Conservation (phyloP, 2,888 invertebrate genomes). For the Euplagia quadripunctaria region DNA sequence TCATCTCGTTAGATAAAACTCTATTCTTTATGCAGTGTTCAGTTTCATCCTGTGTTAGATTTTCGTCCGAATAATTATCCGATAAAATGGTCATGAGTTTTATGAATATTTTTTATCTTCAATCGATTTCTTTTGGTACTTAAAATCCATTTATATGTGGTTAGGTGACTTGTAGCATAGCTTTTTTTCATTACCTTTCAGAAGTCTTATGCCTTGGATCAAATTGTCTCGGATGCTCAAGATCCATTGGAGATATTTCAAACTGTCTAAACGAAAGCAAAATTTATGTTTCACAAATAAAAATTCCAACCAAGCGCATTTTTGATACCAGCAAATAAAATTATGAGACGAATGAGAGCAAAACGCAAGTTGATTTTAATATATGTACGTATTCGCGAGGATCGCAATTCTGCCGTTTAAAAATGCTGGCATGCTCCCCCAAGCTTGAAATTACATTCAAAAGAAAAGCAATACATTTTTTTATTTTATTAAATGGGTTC, state of each 20-base stretch:
- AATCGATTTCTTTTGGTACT: too few relatives aligned
- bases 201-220: too few relatives aligned
- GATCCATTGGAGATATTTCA: neutral
- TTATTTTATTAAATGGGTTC: conserved; percentile 44
- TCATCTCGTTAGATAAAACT: too few relatives aligned
- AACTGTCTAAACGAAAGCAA: conserved; percentile 37
- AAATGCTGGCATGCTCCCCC: conserved; percentile 70
- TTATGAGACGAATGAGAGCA: conserved; percentile 82
- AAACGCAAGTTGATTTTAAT: conserved; percentile 79
- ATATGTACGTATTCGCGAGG: conserved; percentile 66
- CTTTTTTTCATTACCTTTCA: too few relatives aligned
- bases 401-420: conserved; percentile 67
- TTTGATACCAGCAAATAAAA: conserved; percentile 72
- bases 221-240: too few relatives aligned
- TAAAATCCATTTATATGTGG: too few relatives aligned
- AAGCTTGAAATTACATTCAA: conserved; percentile 71
- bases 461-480: conserved; percentile 60
- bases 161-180: too few relatives aligned
- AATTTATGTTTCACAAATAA: conserved; percentile 49
- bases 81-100: too few relatives aligned
- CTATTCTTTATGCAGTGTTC: too few relatives aligned
- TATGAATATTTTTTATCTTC: too few relatives aligned
- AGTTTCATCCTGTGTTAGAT: too few relatives aligned
- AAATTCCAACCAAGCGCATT: conserved; percentile 63
- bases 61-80: too few relatives aligned